Conservation (phyloP, 2,888 invertebrate genomes). For the Pollenia griseotomentosa region DNA sequence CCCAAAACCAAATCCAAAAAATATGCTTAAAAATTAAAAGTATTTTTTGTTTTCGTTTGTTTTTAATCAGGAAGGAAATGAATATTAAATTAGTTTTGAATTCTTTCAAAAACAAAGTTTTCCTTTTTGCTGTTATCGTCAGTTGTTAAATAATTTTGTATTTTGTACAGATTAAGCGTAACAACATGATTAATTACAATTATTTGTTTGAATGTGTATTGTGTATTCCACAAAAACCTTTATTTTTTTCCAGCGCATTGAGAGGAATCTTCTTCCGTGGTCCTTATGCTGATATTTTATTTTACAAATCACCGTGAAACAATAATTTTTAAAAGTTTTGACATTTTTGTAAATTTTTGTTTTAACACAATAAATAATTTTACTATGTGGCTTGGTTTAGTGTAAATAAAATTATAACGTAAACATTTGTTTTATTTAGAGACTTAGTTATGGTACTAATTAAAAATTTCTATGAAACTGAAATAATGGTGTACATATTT, state of each 20-base stretch:
- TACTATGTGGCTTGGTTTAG: constrained; percentile 10
- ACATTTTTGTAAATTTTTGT: constrained; percentile 64
- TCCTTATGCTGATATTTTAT: constrained; percentile 7
- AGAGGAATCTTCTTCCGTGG: constrained; percentile 19
- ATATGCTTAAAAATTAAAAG: constrained; percentile 21
- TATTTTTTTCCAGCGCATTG: constrained; percentile 18
- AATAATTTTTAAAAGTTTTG: constrained; percentile 73
- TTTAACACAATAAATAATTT: background rate
- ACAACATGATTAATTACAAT: constrained; percentile 80
- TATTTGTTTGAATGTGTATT: constrained; percentile 75
- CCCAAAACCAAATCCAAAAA: background rate
- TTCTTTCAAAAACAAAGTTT: constrained; percentile 34
- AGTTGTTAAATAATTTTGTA: constrained; percentile 61
- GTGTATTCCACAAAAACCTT: constrained; percentile 28
- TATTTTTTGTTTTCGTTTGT: background rate
- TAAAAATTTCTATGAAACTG: background rate
- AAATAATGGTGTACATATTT: too few species aligned
- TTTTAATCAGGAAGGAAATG: constrained; percentile 65
- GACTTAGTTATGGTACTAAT: constrained; percentile 59
- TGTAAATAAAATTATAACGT: constrained; percentile 2
- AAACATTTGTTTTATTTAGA: constrained; percentile 70
- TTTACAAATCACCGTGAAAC: constrained; percentile 74
- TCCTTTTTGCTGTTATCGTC: constrained; percentile 42
- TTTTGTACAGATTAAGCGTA: constrained; percentile 55
- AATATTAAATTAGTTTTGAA: constrained; percentile 57